Conservation (phyloP, 2,888 invertebrate species). For the Clusia tigrina region DNA sequence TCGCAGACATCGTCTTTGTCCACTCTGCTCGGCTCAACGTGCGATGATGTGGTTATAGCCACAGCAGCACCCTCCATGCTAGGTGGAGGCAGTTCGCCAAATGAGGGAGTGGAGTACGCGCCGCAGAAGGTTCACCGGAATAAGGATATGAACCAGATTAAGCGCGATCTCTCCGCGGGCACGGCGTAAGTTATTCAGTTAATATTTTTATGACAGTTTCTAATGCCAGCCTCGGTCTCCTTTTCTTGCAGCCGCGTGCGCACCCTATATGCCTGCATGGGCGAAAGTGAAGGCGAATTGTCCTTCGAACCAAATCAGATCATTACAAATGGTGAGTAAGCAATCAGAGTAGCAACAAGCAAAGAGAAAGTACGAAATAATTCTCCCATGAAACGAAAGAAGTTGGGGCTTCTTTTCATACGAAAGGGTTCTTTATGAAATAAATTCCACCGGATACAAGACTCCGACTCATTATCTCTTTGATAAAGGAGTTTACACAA, state of each 20-base stretch:
- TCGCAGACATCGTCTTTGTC: slow-evolving; percentile 57
- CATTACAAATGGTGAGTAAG: slow-evolving; percentile 85
- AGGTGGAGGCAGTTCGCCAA: slow-evolving; percentile 42
- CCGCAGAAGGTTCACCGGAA: slow-evolving; percentile 71
- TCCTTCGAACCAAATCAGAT: slow-evolving; percentile 99
- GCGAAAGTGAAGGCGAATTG: slow-evolving; percentile 95
- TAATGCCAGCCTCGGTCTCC: no score
- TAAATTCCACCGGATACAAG: no score
- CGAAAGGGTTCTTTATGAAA: no score
- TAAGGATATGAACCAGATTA: slow-evolving; percentile 64
- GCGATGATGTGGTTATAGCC: slow-evolving; percentile 59
- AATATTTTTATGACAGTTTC: no score
- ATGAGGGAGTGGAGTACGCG: slow-evolving; percentile 52
- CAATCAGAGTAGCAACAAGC: no score
- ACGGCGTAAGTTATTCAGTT: slow-evolving; percentile 58
- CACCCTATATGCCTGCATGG: slow-evolving; percentile 94
- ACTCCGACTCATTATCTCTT: no score
- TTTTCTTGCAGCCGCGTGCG: slow-evolving; percentile 76
- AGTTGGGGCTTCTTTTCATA: no score
- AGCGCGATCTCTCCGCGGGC: slow-evolving; percentile 61
- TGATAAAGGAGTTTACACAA: no score
- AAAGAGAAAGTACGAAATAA: no score
- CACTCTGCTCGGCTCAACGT: slow-evolving; percentile 53
- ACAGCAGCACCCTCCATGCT: slow-evolving; percentile 55
- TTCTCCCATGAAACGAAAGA: no score